Evolutionary conservation across 2,113 vertebrate genomes (phyloP), one percentile per base, ranked within the genome.

Genomic region (Taxidea taxus): DNA sequence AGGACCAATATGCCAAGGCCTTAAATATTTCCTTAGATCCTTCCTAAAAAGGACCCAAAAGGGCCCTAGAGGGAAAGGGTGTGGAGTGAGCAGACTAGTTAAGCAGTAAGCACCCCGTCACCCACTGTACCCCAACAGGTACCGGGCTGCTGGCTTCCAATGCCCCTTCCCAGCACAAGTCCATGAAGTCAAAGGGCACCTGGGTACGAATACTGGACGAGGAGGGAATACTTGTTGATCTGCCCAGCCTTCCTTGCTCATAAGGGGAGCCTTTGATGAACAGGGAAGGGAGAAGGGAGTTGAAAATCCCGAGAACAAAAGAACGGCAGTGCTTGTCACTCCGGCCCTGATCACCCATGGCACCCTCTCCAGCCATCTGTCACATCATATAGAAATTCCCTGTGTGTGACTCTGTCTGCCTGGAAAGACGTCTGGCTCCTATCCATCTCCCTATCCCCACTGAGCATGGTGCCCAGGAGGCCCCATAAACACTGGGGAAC

Each of bases 341-440:
- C 68, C 1, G 70, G 97, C 97, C 98, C 93, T 98, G 96, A 98
- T 96, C 95, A 90, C 96, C 96, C 92, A 77, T 80, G 96, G 97
- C 98, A 97, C 97, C 96, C 96, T 95, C 96, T 97, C 92, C 96
- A 98, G 92, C 98, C 98, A 98, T 98, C 98, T 98, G 97, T 97
- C 97, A 97, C 92, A 94, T 97, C 97, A 94, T 92, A 96, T n/a
- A 98, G 98, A 96, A 97, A 97, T 75, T 91, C 97, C 97, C 96
- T 91, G 92, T 34, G 94, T 97, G 97, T 80, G 95, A 92, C 81
- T 96, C 97, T 95, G 97, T 94, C 94, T 95, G 97, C 97, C 97
- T 96, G 81, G 95, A 85, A 97, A 97, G 90, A 60, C 51, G 49
- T 90, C 92, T 98, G 98, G 98, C 98, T 96, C 92, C 70, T 66